Conservation (phyloP, 2,888 invertebrate genomes). For the Volucella inflata region DNA sequence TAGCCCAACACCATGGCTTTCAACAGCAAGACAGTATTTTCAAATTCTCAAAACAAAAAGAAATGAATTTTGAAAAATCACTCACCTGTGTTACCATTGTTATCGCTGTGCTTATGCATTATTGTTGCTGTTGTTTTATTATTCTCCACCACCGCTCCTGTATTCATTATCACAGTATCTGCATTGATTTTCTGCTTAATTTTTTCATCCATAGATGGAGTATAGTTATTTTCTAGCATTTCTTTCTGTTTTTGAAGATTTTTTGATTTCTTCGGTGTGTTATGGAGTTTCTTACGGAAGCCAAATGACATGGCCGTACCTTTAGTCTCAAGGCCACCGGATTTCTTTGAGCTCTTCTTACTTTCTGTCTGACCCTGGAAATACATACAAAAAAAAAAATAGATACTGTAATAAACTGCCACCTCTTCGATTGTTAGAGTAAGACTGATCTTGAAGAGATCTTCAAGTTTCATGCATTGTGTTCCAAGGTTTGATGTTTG, state of each 20-base stretch:
- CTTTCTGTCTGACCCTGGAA: conserved; percentile 84
- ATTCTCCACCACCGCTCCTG: conserved; percentile 63
- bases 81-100: conserved; percentile 83
- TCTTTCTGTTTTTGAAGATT: conserved; percentile 72
- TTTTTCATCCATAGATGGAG: conserved; percentile 77
- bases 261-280: conserved; percentile 84
- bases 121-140: conserved; percentile 63
- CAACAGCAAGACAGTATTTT: conserved; percentile 16
- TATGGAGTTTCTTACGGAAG: conserved; percentile 88
- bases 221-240: conserved; percentile 72
- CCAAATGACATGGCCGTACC: conserved; percentile 94
- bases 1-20: too few species aligned
- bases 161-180: conserved; percentile 77
- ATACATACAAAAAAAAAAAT: conserved; percentile 50
- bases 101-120: conserved; percentile 78
- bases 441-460: conserved; percentile 15
- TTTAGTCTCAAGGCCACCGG: conserved; percentile 81
- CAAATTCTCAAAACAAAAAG: conserved; percentile 3
- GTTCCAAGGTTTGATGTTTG: neutral
- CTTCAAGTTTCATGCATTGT: conserved; percentile 4
- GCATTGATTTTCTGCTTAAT: conserved; percentile 52
- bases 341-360: conserved; percentile 80
- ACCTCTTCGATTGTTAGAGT: neutral
- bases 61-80: neutral
- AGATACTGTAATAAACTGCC: neutral